Evolutionary conservation across 2,888 invertebrate genomes (phyloP).

Genomic region (Ditula angustiorana): DNA sequence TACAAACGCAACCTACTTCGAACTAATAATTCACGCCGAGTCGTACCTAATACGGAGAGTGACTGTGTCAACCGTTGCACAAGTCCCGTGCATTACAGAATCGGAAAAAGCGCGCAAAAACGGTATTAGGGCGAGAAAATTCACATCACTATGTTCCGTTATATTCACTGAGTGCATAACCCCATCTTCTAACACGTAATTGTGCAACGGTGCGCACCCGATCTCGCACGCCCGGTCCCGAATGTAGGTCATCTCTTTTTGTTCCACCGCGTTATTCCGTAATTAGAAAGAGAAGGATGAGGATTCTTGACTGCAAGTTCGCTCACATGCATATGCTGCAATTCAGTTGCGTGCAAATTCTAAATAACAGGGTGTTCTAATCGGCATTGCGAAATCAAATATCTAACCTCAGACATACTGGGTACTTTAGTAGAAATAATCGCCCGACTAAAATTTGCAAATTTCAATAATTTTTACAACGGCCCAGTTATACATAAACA

Average conservation of each 20-base stretch:
- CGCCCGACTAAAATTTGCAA: no score
- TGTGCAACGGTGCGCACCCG: slow-evolving; percentile 82
- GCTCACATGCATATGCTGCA: slow-evolving; percentile 34
- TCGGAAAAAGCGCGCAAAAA: slow-evolving; percentile 77
- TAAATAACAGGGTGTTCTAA: not conserved
- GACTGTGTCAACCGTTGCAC: slow-evolving; percentile 65
- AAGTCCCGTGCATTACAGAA: slow-evolving; percentile 69
- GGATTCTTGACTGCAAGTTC: slow-evolving; percentile 56
- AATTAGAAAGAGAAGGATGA: slow-evolving; percentile 80
- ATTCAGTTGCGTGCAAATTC: slow-evolving; percentile 19
- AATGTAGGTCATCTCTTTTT: slow-evolving; percentile 86
- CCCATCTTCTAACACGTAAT: slow-evolving; percentile 82
- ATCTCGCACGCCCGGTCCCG: slow-evolving; percentile 83
- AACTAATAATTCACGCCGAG: slow-evolving; percentile 25
- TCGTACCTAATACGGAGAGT: slow-evolving; percentile 23
- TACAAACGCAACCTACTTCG: slow-evolving; percentile 23
- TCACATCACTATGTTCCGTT: slow-evolving; percentile 82
- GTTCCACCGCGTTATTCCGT: slow-evolving; percentile 82
- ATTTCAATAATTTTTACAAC: no score
- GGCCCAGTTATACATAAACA: no score
- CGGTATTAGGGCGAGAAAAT: slow-evolving; percentile 82
- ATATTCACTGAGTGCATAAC: slow-evolving; percentile 76
- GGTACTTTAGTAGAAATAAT: no score
- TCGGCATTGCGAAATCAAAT: not conserved
- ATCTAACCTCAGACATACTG: no score